phyloP scores from a whole-genome alignment of 2,888 invertebrate genomes.

The Cantharis lateralis region DNA sequence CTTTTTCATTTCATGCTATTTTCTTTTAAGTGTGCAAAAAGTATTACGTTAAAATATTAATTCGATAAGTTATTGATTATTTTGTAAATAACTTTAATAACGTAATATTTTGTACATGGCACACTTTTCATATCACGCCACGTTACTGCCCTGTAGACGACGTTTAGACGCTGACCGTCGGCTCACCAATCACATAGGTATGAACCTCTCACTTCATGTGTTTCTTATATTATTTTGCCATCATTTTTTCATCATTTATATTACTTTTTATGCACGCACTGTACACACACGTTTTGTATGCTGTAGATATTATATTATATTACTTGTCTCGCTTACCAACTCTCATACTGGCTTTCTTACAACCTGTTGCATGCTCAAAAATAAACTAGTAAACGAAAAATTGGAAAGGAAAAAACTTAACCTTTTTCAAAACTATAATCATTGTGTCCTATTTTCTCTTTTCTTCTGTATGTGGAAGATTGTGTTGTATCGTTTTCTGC shows the following conservation, averaged over 20 bases:
- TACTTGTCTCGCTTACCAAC: background rate
- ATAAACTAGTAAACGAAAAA: background rate
- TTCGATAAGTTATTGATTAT: background rate
- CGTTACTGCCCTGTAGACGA: slow-evolving; percentile 27
- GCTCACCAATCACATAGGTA: slow-evolving; percentile 31
- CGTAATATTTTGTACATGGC: slow-evolving; percentile 17
- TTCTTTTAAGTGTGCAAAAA: slow-evolving; percentile 16
- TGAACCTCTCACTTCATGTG: slow-evolving; percentile 26
- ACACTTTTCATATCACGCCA: slow-evolving; percentile 21
- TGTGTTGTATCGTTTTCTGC: background rate
- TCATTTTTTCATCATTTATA: background rate
- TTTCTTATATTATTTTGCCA: slow-evolving; percentile 6
- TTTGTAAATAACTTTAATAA: background rate
- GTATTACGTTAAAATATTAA: slow-evolving; percentile 13
- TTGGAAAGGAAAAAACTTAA: background rate
- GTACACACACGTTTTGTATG: background rate
- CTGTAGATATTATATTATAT: background rate
- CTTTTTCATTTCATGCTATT: slow-evolving; percentile 26
- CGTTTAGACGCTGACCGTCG: slow-evolving; percentile 31
- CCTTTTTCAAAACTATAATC: background rate
- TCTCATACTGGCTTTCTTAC: background rate
- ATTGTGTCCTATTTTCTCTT: background rate
- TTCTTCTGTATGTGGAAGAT: background rate
- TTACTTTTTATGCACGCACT: background rate
- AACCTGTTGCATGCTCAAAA: background rate